Conservation (phyloP, 2,113 vertebrate species). For the Xerus inauris region DNA sequence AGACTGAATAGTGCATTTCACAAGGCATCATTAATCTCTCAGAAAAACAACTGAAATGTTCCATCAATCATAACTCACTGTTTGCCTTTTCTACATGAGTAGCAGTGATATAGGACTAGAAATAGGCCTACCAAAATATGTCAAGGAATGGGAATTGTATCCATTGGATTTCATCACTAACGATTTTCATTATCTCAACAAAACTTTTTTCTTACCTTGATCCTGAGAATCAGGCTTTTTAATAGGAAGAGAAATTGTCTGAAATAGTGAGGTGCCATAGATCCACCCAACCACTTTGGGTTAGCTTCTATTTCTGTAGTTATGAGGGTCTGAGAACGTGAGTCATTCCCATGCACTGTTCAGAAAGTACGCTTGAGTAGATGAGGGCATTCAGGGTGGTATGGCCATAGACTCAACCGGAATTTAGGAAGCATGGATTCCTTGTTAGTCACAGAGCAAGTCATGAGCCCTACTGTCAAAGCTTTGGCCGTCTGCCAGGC, state of each 20-base stretch:
- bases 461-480: too few species aligned
- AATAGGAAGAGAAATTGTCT: background rate
- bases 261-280: background rate
- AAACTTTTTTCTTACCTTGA: background rate
- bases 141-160: background rate
- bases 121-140: background rate
- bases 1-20: conserved; percentile 54
- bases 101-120: background rate
- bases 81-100: background rate
- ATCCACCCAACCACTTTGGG: background rate
- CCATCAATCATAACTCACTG: background rate
- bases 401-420: background rate
- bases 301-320: background rate
- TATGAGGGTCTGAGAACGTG: background rate
- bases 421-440: background rate
- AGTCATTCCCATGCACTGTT: background rate
- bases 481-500: background rate
- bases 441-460: background rate
- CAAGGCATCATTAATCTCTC: conserved; percentile 25
- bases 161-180: background rate
- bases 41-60: conserved; percentile 38
- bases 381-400: too few species aligned
- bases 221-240: background rate
- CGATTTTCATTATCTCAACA: background rate
- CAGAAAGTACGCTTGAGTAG: background rate